Evolutionary conservation across 2,888 invertebrate genomes (phyloP).

Genomic region (Lycia hirtaria): DNA sequence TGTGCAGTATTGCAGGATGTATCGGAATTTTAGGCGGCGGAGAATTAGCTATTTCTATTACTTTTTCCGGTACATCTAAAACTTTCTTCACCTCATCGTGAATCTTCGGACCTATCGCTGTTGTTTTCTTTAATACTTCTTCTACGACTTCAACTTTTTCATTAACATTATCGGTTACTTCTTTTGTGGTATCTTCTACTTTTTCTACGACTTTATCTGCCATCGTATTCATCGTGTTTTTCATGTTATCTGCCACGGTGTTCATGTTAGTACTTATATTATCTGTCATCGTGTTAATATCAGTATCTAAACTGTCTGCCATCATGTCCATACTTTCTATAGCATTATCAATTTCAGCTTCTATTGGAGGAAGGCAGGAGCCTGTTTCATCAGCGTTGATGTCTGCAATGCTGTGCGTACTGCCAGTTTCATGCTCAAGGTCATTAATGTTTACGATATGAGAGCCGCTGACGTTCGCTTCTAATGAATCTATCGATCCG

Average conservation of each 20-base stretch:
- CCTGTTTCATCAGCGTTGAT: constrained; percentile 59
- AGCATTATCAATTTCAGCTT: constrained; percentile 49
- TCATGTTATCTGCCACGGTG: constrained; percentile 31
- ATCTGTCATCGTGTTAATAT: constrained; percentile 26
- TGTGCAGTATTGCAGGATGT: constrained; percentile 69
- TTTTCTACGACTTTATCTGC: constrained; percentile 49
- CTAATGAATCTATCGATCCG: constrained; percentile 79
- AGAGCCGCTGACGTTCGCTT: constrained; percentile 82
- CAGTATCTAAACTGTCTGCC: too few species aligned
- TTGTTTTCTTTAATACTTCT: constrained; percentile 68
- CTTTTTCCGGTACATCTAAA: constrained; percentile 67
- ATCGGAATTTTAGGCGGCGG: constrained; percentile 79
- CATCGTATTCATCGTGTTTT: constrained; percentile 48
- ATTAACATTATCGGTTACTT: constrained; percentile 49
- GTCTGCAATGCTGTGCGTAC: constrained; percentile 65
- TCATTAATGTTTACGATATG: constrained; percentile 83
- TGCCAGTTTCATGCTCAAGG: constrained; percentile 71
- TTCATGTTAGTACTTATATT: too few species aligned
- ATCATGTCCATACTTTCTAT: constrained; percentile 58
- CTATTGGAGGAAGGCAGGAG: constrained; percentile 37
- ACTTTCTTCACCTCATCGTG: constrained; percentile 65
- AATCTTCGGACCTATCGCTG: constrained; percentile 59
- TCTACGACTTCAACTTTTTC: constrained; percentile 69
- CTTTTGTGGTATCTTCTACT: constrained; percentile 51
- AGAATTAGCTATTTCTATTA: constrained; percentile 66